Percentiles rank a stretch among this genome's conserved stretches.
Conservation (phyloP, 2,888 invertebrate species). For the Rhabditoides inermis region DNA sequence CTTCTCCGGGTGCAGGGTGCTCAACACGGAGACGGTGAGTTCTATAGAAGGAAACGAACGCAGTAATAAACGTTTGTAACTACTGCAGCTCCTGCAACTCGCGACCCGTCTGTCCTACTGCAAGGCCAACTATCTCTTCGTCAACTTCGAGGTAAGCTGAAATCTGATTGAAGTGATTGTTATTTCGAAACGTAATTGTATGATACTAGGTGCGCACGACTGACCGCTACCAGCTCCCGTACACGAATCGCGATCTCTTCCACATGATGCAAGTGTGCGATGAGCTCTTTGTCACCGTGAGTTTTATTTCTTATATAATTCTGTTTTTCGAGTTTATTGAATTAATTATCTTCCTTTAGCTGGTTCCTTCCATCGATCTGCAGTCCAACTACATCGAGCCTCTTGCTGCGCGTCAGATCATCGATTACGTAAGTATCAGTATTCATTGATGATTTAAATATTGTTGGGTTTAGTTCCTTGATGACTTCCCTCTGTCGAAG, state of each 20-base stretch:
- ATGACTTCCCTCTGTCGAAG: conserved; percentile 40
- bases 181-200: neutral
- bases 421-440: conserved; percentile 5
- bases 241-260: conserved; percentile 43
- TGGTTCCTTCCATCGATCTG: conserved; percentile 46
- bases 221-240: conserved; percentile 44
- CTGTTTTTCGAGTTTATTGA: neutral
- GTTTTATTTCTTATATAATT: neutral
- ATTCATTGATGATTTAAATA: neutral
- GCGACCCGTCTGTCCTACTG: conserved; percentile 36
- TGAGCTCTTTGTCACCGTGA: conserved; percentile 35
- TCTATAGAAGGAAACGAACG: neutral
- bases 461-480: conserved; percentile 31
- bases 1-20: conserved; percentile 54
- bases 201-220: conserved; percentile 30
- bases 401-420: conserved; percentile 25
- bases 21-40: conserved; percentile 37
- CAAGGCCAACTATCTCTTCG: conserved; percentile 44
- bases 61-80: neutral
- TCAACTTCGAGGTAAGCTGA: conserved; percentile 36
- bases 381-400: conserved; percentile 40
- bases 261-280: conserved; percentile 45
- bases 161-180: neutral
- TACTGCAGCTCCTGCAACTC: conserved; percentile 30
- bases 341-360: conserved; percentile 8